Evolutionary conservation across 2,888 invertebrate genomes (phyloP), one percentile per base, ranked within the genome.

Genomic region (Epirrhoe alternata): DNA sequence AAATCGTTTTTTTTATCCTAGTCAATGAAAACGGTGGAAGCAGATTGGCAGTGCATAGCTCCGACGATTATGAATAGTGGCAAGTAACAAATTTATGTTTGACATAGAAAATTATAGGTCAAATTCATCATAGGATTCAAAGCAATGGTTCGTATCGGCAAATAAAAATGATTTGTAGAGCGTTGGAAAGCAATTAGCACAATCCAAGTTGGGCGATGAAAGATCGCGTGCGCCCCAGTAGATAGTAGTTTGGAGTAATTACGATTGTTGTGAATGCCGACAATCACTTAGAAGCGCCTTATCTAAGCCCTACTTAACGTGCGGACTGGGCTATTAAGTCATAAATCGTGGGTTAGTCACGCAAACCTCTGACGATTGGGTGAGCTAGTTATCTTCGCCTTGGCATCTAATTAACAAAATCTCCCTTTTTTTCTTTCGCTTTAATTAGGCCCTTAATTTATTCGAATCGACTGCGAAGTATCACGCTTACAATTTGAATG

Each of bases 181-280:
- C 78, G 81, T 78, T 79, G 75, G 75, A 80, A 81, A 85, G 85
- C 89, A 88, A 91, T 90, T 90, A 89, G 85, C 84, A 84, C 85
- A 83, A 86, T 84, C 87, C 82, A 84, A 89, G 86, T 84, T 79
- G 80, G 80, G 79, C 86, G 85, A 86, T 87, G 88, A 87, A 86
- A 87, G 87, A 90, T 92, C 89, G 92, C 92, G 92, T 93, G 92
- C 86, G 80, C 78, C 76, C 75, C 72, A 83, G 79, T 80, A 91
- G 92, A 92, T 92, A 92, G 87, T 84, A 90, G 91, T 91, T 92
- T 89, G 83, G 90, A 92, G 89, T 92, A 92, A 92, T 93, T 93
- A 92, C 92, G 89, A 90, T 92, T 92, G 92, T 92, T 92, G 92
- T 91, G 92, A 91, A 87, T 84, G 87, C 91, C 92, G 92, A 92